A percentile compares a stretch with the other conserved stretches of the same genome.
Evolutionary conservation across 2,797 vertebrate genomes (phyloP).

Genomic region (Pseudopleuronectes americanus): DNA sequence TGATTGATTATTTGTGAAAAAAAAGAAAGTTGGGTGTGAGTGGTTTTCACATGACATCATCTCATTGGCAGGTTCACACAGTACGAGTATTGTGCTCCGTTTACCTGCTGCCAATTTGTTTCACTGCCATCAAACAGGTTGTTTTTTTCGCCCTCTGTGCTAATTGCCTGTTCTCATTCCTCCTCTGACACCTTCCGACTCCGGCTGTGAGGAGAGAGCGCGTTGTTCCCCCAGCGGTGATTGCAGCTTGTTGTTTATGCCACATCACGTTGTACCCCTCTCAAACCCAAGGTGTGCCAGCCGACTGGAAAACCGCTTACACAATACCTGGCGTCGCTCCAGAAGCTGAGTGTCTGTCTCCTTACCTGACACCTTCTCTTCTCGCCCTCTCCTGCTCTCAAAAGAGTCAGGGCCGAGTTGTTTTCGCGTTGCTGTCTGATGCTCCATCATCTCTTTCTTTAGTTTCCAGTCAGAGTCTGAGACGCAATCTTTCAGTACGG

Average conservation of each 20-base stretch:
- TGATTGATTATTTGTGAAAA: background rate
- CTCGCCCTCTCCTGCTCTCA: background rate
- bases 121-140: slow-evolving; percentile 26
- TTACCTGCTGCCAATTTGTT: slow-evolving; percentile 19
- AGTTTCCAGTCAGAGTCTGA: slow-evolving; percentile 2
- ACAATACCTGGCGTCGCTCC: slow-evolving; percentile 65
- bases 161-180: slow-evolving; percentile 28
- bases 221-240: slow-evolving; percentile 36
- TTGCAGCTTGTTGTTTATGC: slow-evolving; percentile 53
- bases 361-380: slow-evolving; percentile 36
- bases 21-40: background rate
- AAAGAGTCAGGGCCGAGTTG: slow-evolving; percentile 16
- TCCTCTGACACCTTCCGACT: slow-evolving; percentile 25
- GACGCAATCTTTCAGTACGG: slow-evolving; percentile 13
- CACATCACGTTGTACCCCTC: slow-evolving; percentile 23
- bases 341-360: slow-evolving; percentile 32
- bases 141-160: background rate
- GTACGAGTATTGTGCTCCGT: slow-evolving; percentile 11
- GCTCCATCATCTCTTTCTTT: slow-evolving; percentile 27
- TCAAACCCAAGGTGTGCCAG: slow-evolving; percentile 55
- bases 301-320: slow-evolving; percentile 55
- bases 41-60: slow-evolving; percentile 16
- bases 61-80: slow-evolving; percentile 13
- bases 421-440: slow-evolving; percentile 8
- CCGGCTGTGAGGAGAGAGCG: slow-evolving; percentile 18